These are phyloP conservation scores for Crossocerus cetratus DNA, from an alignment of 2,888 invertebrate genomes.

Conservation along the genomic window DNA sequence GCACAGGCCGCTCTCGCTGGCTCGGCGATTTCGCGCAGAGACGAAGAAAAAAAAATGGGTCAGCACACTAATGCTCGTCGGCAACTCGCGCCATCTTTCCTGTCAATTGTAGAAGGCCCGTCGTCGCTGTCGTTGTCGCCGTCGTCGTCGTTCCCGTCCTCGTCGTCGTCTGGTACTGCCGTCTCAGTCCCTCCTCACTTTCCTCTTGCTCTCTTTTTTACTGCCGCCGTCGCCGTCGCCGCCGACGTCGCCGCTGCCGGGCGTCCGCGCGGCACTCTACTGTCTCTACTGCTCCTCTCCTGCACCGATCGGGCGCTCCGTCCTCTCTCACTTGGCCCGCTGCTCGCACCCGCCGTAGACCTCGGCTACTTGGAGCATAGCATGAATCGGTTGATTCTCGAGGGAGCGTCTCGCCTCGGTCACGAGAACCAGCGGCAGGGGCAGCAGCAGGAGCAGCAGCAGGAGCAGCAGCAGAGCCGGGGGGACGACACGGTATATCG, in stretches of 20 bases:
- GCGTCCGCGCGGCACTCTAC: not conserved
- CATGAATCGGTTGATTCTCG: not conserved
- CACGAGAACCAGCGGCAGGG: not conserved
- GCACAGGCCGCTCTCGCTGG: too few species aligned
- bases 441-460: not conserved
- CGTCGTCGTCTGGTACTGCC: slow-evolving; percentile 35
- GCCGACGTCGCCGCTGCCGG: too few species aligned
- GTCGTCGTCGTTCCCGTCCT: slow-evolving; percentile 46
- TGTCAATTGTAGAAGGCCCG: slow-evolving; percentile 55
- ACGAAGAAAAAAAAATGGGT: slow-evolving; percentile 74
- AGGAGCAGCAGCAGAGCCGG: not conserved
- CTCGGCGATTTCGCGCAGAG: slow-evolving; percentile 59
- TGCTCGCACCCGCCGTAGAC: not conserved
- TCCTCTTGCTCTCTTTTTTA: slow-evolving; percentile 22
- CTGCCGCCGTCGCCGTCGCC: slow-evolving; percentile 1
- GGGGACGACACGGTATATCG: too few species aligned
- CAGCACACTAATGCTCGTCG: slow-evolving; percentile 78
- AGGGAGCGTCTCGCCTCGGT: not conserved
- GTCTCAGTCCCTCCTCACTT: slow-evolving; percentile 19
- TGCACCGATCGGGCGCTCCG: not conserved
- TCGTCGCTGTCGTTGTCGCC: slow-evolving; percentile 51
- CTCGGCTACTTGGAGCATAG: not conserved
- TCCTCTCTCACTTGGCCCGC: slow-evolving; percentile 1
- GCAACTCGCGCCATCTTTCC: slow-evolving; percentile 75
- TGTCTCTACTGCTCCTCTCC: not conserved